A percentile compares a stretch with the other conserved stretches of the same genome.
phyloP scores from a whole-genome alignment of 1,140 invertebrate species.

The Neelides sp. region DNA sequence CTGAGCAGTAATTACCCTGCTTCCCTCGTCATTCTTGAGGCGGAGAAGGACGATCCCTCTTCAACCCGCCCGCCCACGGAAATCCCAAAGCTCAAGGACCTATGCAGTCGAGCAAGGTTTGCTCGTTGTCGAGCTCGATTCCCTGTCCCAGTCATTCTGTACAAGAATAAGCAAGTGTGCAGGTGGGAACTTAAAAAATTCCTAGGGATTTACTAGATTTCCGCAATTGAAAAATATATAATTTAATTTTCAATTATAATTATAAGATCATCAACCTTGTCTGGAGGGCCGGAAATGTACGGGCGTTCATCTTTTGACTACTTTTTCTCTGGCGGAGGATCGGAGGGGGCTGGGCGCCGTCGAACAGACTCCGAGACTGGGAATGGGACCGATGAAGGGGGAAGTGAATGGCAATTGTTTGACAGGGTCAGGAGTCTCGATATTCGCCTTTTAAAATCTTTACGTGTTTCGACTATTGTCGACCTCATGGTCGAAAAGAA shows the following conservation, averaged over 20 bases:
- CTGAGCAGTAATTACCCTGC: constrained; percentile 62
- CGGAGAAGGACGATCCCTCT: constrained; percentile 40
- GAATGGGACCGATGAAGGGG: constrained; percentile 16
- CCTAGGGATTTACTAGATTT: constrained; percentile 2
- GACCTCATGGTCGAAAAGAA: constrained; percentile 82
- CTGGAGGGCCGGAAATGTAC: constrained; percentile 61
- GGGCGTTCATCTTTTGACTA: constrained; percentile 49
- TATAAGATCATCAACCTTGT: constrained; percentile 49
- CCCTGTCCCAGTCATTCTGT: constrained; percentile 65
- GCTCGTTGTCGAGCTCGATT: constrained; percentile 61
- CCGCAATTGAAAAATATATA: constrained; percentile 3
- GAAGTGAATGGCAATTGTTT: constrained; percentile 47
- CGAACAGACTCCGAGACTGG: constrained; percentile 14
- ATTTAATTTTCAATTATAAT: background rate
- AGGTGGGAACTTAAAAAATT: constrained; percentile 36
- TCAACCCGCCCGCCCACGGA: background rate
- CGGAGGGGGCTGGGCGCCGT: constrained; percentile 30
- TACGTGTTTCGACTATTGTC: constrained; percentile 62
- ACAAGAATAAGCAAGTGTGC: constrained; percentile 58
- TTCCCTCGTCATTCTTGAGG: constrained; percentile 55
- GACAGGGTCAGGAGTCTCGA: constrained; percentile 56
- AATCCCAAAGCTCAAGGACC: constrained; percentile 24
- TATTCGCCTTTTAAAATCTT: constrained; percentile 55
- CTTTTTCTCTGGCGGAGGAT: constrained; percentile 38
- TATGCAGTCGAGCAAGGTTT: constrained; percentile 36